These are phyloP conservation scores for Propithecus perrieri DNA, from an alignment of 2,797 vertebrate species.

Conservation along the genomic window DNA sequence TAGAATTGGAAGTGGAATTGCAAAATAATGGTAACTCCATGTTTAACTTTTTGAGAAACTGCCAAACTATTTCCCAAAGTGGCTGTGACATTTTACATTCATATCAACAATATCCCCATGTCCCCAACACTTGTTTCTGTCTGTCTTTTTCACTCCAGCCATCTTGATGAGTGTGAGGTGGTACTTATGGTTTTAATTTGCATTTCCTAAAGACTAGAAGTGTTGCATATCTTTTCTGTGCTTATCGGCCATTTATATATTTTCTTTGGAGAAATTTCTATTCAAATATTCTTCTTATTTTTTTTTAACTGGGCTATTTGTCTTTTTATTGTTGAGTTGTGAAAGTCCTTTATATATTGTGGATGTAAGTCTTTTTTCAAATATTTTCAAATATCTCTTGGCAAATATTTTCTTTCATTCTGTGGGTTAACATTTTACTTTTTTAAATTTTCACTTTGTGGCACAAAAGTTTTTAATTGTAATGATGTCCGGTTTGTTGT, in stretches of 20 bases:
- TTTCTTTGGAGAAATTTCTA: background rate
- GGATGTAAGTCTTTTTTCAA: background rate
- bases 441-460: background rate
- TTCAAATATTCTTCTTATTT: background rate
- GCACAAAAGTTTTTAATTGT: background rate
- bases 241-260: background rate
- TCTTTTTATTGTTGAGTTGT: background rate
- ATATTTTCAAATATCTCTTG: background rate
- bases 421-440: background rate
- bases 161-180: background rate
- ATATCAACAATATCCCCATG: background rate
- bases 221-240: background rate
- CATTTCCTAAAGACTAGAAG: background rate
- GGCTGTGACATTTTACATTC: background rate
- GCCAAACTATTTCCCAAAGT: background rate
- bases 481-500: background rate
- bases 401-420: background rate
- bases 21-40: background rate
- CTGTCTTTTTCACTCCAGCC: background rate
- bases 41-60: background rate
- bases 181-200: background rate
- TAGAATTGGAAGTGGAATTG: background rate
- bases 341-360: background rate
- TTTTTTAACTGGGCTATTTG: background rate
- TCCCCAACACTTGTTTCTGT: no score